Evolutionary conservation across 30 jellyfish, hydroid and myxozoan genomes (phyloP).

Genomic region (Hydractinia symbiolongicarpus): DNA sequence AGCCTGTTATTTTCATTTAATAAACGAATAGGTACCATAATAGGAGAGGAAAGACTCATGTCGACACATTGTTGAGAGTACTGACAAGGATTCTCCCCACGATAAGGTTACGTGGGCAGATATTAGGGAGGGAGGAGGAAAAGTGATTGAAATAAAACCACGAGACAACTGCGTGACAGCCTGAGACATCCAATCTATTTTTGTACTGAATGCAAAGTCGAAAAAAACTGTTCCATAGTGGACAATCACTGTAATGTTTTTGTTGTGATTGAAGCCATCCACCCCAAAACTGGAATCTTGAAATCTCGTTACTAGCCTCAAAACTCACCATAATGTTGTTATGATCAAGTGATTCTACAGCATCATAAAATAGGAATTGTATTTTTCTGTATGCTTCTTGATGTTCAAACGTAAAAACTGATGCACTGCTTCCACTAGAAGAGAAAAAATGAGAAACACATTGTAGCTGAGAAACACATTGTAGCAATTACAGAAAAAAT

Average conservation of each 20-base stretch:
- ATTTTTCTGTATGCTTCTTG: conserved; percentile 62
- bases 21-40: neutral
- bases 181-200: no score
- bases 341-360: conserved; percentile 88
- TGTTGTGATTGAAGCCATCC: neutral
- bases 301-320: neutral
- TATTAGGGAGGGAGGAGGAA: no score
- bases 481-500: neutral
- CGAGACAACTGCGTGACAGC: no score
- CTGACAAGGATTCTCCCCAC: no score
- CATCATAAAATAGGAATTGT: conserved; percentile 76
- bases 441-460: neutral
- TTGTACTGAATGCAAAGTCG: no score
- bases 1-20: neutral
- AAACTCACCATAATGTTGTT: conserved; percentile 74
- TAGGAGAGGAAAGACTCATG: no score
- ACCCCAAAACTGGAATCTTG: neutral
- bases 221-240: neutral
- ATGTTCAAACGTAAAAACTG: conserved; percentile 77
- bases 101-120: no score
- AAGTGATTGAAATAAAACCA: no score
- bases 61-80: no score
- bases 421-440: conserved; percentile 7
- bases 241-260: no score
- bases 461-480: no score